A percentile compares a stretch with the other conserved stretches of the same genome.
phyloP scores from a whole-genome alignment of 2,888 invertebrate genomes.

The Xanthia togata region DNA sequence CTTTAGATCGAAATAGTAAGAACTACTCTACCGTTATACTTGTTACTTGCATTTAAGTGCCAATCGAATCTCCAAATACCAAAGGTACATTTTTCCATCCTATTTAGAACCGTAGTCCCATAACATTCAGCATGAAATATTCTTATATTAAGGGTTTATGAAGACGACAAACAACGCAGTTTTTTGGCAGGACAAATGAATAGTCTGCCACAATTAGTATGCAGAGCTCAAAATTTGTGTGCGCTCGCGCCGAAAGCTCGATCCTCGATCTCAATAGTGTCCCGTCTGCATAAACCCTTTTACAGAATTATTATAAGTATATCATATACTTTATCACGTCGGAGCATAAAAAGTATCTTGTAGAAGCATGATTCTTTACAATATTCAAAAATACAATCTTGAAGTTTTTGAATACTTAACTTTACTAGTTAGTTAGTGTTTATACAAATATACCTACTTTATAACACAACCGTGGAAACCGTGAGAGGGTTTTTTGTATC shows the following conservation, averaged over 20 bases:
- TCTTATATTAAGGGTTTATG: not conserved
- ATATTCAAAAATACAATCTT: constrained; percentile 34
- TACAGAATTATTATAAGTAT: not conserved
- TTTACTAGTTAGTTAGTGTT: constrained; percentile 46
- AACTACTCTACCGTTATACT: not conserved
- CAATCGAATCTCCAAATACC: not conserved
- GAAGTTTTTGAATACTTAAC: constrained; percentile 33
- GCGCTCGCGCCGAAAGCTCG: not conserved
- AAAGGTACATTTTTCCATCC: constrained; percentile 1
- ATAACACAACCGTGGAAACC: constrained; percentile 76
- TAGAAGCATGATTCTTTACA: constrained; percentile 22
- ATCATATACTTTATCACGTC: constrained; percentile 5
- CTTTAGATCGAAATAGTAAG: constrained; percentile 7
- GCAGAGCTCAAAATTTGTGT: not conserved
- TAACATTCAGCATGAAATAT: constrained; percentile 11
- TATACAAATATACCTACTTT: constrained; percentile 63
- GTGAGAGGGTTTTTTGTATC: constrained; percentile 67
- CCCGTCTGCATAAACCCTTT: not conserved
- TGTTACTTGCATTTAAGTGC: not conserved
- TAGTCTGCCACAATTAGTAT: not conserved
- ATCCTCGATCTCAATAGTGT: not conserved
- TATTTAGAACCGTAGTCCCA: not conserved
- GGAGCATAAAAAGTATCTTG: constrained; percentile 8
- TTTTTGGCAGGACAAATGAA: not conserved
- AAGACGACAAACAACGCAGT: constrained; percentile 4